phyloP scores from a whole-genome alignment of 2,888 invertebrate species.

The Pheosia gnoma region DNA sequence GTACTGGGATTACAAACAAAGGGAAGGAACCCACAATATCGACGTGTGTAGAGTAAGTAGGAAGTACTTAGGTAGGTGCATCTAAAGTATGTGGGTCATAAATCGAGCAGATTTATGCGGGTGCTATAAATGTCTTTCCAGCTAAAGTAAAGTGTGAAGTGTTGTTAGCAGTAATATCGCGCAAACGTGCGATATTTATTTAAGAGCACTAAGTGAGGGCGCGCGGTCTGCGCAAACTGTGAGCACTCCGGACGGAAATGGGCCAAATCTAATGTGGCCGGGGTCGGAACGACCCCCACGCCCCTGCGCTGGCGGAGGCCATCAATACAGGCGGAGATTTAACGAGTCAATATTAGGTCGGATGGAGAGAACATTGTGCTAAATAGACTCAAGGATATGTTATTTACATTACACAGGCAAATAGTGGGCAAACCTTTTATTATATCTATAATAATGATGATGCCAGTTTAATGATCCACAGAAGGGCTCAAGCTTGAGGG shows the following conservation, averaged over 20 bases:
- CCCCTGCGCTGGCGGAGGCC: conserved; percentile 19
- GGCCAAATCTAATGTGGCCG: conserved; percentile 72
- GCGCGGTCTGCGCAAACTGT: conserved; percentile 60
- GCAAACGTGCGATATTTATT: conserved; percentile 81
- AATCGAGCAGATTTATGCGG: conserved; percentile 68
- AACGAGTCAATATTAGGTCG: conserved; percentile 7
- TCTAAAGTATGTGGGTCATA: conserved; percentile 50
- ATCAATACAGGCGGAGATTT: conserved; percentile 21
- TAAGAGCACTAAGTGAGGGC: conserved; percentile 64
- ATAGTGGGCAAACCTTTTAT: too few species aligned
- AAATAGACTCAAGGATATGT: too few species aligned
- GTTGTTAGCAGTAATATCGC: conserved; percentile 75
- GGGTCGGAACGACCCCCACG: conserved; percentile 32
- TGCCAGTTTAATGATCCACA: too few species aligned
- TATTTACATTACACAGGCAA: too few species aligned
- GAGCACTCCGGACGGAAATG: conserved; percentile 74
- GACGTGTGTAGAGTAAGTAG: background rate
- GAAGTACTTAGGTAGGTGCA: background rate
- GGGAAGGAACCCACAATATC: background rate
- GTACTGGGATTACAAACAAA: background rate
- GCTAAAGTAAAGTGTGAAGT: conserved; percentile 75
- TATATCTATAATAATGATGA: too few species aligned
- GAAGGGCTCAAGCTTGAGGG: too few species aligned
- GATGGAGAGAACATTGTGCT: background rate
- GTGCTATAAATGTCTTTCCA: conserved; percentile 64